Percentiles rank a stretch among this genome's conserved stretches.
phyloP scores from a whole-genome alignment of 2,888 invertebrate genomes.

The Meliscaeva auricollis region DNA sequence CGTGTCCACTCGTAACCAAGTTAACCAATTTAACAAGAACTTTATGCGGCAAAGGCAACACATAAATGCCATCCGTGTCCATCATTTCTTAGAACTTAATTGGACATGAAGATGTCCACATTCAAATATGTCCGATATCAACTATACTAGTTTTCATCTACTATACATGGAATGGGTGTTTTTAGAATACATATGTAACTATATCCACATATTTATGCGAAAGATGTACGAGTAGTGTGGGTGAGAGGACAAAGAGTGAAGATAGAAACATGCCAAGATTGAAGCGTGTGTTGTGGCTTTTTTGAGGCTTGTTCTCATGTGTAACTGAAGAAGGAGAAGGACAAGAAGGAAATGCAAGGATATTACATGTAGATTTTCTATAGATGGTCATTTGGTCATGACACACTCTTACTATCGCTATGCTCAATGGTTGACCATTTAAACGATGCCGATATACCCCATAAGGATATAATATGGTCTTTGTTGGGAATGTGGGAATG shows the following conservation, averaged over 20 bases:
- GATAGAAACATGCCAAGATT: conserved; percentile 51
- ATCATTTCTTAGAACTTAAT: conserved; percentile 69
- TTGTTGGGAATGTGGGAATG: conserved; percentile 35
- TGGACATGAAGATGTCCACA: conserved; percentile 73
- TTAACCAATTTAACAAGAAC: conserved; percentile 52
- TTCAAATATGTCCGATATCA: conserved; percentile 25
- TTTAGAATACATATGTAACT: conserved; percentile 20
- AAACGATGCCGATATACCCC: conserved; percentile 37
- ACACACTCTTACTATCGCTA: conserved; percentile 40
- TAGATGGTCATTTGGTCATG: conserved; percentile 6
- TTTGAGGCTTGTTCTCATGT: conserved; percentile 68
- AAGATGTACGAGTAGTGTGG: conserved; percentile 18
- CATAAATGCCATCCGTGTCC: conserved; percentile 73
- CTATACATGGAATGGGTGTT: conserved; percentile 61
- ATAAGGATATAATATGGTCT: conserved; percentile 17
- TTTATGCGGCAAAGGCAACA: conserved; percentile 51
- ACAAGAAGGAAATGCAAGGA: background rate
- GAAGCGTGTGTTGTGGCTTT: conserved; percentile 72
- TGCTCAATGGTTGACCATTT: conserved; percentile 66
- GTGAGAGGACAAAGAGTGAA: background rate
- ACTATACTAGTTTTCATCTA: background rate
- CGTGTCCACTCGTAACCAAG: conserved; percentile 35
- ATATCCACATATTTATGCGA: background rate
- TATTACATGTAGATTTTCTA: no score
- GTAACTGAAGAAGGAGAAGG: conserved; percentile 6